These are phyloP conservation scores for Pempheris klunzingeri DNA, from an alignment of 2,797 vertebrate species.

Conservation along the genomic window DNA sequence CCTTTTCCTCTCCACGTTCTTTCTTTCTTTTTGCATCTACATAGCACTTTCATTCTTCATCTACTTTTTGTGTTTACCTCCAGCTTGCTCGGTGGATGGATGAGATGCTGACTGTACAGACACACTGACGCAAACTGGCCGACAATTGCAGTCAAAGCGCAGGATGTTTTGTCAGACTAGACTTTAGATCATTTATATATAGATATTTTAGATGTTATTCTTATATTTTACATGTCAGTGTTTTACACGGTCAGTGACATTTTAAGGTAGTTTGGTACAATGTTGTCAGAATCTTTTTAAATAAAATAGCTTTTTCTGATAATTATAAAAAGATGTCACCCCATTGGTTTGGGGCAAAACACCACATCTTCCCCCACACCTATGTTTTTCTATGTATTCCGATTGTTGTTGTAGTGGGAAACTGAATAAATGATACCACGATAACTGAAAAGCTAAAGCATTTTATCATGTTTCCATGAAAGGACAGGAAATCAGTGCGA, in stretches of 20 bases:
- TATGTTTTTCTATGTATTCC: neutral
- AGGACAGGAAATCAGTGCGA: neutral
- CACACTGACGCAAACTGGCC: neutral
- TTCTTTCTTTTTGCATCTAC: conserved; percentile 24
- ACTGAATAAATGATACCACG: neutral
- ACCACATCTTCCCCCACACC: too few species aligned
- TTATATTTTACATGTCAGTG: neutral
- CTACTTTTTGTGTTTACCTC: conserved; percentile 36
- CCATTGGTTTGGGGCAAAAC: neutral
- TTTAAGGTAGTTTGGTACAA: neutral
- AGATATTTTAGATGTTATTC: neutral
- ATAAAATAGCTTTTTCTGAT: neutral
- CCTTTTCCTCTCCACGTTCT: neutral
- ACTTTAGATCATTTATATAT: neutral
- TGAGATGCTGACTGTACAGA: conserved; percentile 43
- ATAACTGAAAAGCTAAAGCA: neutral
- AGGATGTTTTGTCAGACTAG: neutral
- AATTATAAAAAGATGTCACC: neutral
- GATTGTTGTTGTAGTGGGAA: neutral
- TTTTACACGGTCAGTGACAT: too few species aligned
- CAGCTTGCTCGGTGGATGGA: conserved; percentile 66
- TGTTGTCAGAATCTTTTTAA: too few species aligned
- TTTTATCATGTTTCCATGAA: neutral
- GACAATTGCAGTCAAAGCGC: neutral
- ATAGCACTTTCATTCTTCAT: conserved; percentile 57